Conservation (phyloP, 2,888 invertebrate genomes). For the Limnephilus lunatus region DNA sequence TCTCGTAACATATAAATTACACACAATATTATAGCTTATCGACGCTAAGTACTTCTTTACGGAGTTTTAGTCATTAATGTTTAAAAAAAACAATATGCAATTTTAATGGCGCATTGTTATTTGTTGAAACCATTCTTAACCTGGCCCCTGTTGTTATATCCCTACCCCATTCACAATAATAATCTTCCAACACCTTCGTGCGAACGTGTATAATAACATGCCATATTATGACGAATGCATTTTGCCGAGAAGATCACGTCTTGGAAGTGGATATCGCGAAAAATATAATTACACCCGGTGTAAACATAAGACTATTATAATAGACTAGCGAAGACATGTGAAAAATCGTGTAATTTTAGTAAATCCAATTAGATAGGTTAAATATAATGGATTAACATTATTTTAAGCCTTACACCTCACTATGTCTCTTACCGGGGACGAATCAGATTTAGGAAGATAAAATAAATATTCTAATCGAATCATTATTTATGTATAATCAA, state of each 20-base stretch:
- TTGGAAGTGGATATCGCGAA: neutral
- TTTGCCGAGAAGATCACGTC: neutral
- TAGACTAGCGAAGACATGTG: too few species aligned
- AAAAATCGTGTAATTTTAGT: too few species aligned
- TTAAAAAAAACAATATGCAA: neutral
- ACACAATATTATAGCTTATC: neutral
- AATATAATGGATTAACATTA: too few species aligned
- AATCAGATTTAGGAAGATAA: too few species aligned
- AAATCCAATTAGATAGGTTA: too few species aligned
- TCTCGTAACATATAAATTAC: neutral
- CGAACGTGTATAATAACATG: neutral
- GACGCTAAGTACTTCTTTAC: neutral
- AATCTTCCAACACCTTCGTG: neutral
- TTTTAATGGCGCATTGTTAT: neutral
- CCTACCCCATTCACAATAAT: neutral
- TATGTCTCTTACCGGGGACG: too few species aligned
- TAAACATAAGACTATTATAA: neutral
- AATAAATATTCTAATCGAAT: too few species aligned
- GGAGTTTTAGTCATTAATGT: neutral
- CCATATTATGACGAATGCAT: neutral
- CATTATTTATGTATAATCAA: too few species aligned
- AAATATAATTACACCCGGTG: neutral
- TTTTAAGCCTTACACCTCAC: too few species aligned
- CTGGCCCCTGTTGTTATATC: neutral
- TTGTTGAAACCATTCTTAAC: neutral